These are phyloP conservation scores for Acanthaster planci DNA, from an alignment of 35 echinoderm and acorn worm genomes.

Conservation along the genomic window DNA sequence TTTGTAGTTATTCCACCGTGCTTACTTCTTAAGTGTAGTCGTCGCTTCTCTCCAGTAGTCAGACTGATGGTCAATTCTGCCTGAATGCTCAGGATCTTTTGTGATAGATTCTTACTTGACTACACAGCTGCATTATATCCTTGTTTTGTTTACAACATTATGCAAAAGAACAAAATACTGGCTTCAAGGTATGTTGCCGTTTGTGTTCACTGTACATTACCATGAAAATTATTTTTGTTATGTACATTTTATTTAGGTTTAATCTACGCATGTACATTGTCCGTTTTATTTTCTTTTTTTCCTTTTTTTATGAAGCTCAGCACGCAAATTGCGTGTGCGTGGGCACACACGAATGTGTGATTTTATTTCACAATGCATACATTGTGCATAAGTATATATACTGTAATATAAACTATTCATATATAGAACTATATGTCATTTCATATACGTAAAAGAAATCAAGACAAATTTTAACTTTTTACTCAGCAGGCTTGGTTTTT, in stretches of 20 bases:
- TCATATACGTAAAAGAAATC: conserved; percentile 23
- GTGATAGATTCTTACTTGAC: conserved; percentile 1
- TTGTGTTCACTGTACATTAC: conserved; percentile 31
- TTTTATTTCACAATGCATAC: conserved; percentile 59
- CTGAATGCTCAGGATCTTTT: conserved; percentile 5
- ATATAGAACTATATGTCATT: conserved; percentile 50
- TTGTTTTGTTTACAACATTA: conserved; percentile 19
- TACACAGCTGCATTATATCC: conserved; percentile 11
- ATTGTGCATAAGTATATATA: conserved; percentile 36
- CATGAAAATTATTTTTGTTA: conserved; percentile 17
- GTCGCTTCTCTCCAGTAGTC: neutral
- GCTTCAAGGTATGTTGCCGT: conserved; percentile 19
- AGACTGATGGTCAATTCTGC: neutral
- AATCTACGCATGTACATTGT: conserved; percentile 33
- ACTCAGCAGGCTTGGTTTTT: conserved; percentile 25
- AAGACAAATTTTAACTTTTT: conserved; percentile 15
- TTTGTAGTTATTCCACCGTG: conserved; percentile 1
- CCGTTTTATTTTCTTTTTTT: conserved; percentile 7
- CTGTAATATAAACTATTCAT: conserved; percentile 68
- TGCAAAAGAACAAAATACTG: conserved; percentile 8
- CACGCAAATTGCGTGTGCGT: conserved; percentile 44
- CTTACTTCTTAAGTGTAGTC: neutral
- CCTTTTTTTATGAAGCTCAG: neutral
- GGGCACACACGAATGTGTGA: conserved; percentile 44
- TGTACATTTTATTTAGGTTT: conserved; percentile 33